Evolutionary conservation across 1,140 invertebrate species (phyloP).

Genomic region (Gonatopus flavifemur): DNA sequence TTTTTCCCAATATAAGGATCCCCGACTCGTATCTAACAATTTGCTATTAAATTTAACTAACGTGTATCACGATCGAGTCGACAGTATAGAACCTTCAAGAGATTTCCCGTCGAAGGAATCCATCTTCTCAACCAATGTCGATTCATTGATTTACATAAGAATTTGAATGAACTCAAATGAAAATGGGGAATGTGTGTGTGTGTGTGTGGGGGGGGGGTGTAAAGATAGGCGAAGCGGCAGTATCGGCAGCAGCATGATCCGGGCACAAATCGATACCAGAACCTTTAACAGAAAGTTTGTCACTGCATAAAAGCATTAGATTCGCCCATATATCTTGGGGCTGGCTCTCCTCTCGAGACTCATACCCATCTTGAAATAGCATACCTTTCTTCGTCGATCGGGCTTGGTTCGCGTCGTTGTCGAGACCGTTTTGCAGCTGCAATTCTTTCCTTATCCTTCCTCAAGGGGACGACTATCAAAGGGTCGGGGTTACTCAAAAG

Average conservation of each 20-base stretch:
- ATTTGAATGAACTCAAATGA: conserved; percentile 2
- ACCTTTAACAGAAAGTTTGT: conserved; percentile 18
- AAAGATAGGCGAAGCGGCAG: too few relatives aligned
- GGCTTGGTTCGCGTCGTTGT: conserved; percentile 7
- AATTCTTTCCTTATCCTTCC: background rate
- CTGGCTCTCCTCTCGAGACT: conserved; percentile 13
- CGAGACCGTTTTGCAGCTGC: too few relatives aligned
- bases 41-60: too few relatives aligned
- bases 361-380: conserved; percentile 24
- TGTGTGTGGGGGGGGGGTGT: too few relatives aligned
- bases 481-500: conserved; percentile 33
- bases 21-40: too few relatives aligned
- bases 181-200: too few relatives aligned
- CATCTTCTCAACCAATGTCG: too few relatives aligned
- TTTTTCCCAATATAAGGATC: too few relatives aligned
- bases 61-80: too few relatives aligned
- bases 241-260: too few relatives aligned
- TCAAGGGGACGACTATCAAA: conserved; percentile 10
- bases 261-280: conserved; percentile 19
- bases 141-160: conserved; percentile 23
- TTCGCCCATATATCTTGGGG: conserved; percentile 13
- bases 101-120: too few relatives aligned
- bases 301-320: conserved; percentile 10
- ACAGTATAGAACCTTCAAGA: too few relatives aligned
- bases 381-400: conserved; percentile 34